Conservation (phyloP, 2,888 invertebrate genomes). For the Ophraella communa region DNA sequence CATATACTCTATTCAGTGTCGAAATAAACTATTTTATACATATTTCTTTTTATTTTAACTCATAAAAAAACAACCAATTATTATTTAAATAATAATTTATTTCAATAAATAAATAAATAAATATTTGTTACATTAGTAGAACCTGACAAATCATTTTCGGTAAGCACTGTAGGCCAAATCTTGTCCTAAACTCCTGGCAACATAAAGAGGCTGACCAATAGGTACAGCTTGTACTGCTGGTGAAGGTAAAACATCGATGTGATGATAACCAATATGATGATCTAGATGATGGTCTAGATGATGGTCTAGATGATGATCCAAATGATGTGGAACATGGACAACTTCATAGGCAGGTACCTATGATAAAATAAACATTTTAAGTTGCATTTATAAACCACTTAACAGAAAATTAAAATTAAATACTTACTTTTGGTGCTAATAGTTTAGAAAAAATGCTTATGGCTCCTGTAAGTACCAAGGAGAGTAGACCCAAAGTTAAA, state of each 20-base stretch:
- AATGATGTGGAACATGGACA: conserved; percentile 77
- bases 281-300: conserved; percentile 66
- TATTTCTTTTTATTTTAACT: too few species aligned
- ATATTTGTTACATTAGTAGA: not conserved
- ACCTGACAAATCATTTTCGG: not conserved
- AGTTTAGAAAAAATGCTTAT: conserved; percentile 82
- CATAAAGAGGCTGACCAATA: conserved; percentile 28
- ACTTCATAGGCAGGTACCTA: conserved; percentile 83
- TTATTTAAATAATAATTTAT: not conserved
- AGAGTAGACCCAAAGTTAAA: conserved; percentile 81
- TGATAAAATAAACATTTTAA: too few species aligned
- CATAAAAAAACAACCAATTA: too few species aligned
- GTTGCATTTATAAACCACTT: not conserved
- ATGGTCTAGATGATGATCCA: too few species aligned
- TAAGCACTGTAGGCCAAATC: conserved; percentile 28
- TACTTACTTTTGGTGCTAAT: conserved; percentile 76
- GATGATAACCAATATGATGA: conserved; percentile 60
- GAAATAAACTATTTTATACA: too few species aligned
- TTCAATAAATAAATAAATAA: conserved; percentile 22
- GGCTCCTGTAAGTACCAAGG: conserved; percentile 83
- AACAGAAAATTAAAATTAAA: not conserved
- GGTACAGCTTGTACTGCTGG: conserved; percentile 15
- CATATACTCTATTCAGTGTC: too few species aligned
- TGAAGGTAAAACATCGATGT: conserved; percentile 27
- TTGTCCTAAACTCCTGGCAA: conserved; percentile 26